Conservation (phyloP, 2,888 invertebrate genomes). For the Cactoblastis cactorum region DNA sequence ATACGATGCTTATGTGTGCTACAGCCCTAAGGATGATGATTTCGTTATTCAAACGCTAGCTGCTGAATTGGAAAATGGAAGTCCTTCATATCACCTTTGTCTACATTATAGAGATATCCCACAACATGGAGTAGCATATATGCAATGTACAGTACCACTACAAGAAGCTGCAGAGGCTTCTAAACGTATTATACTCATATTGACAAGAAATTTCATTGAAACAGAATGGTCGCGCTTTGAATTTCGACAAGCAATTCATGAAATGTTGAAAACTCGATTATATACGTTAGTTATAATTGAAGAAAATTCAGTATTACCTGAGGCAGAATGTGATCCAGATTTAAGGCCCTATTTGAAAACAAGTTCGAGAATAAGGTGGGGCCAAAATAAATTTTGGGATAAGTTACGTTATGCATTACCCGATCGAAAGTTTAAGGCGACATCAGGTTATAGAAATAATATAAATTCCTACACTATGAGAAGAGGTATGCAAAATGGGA, state of each 20-base stretch:
- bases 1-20: conserved; percentile 96
- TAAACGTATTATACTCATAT: conserved; percentile 89
- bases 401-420: conserved; percentile 93
- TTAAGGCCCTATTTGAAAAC: conserved; percentile 93
- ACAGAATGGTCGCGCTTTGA: conserved; percentile 96
- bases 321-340: conserved; percentile 92
- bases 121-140: conserved; percentile 82
- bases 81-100: conserved; percentile 89
- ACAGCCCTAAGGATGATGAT: conserved; percentile 94
- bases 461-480: conserved; percentile 92
- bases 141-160: conserved; percentile 85
- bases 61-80: conserved; percentile 90
- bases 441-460: conserved; percentile 85
- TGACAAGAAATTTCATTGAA: conserved; percentile 92
- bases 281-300: conserved; percentile 93
- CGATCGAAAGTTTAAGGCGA: conserved; percentile 77
- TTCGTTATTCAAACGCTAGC: conserved; percentile 93
- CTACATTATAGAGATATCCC: conserved; percentile 93
- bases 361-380: conserved; percentile 90
- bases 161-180: conserved; percentile 94
- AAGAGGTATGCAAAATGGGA: conserved; percentile 78
- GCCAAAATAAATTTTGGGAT: conserved; percentile 96
- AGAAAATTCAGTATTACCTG: conserved; percentile 87
- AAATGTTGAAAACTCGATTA: conserved; percentile 89
- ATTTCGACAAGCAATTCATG: conserved; percentile 92